Conservation (phyloP, 1,140 invertebrate species). For the Drosophila carrolli region DNA sequence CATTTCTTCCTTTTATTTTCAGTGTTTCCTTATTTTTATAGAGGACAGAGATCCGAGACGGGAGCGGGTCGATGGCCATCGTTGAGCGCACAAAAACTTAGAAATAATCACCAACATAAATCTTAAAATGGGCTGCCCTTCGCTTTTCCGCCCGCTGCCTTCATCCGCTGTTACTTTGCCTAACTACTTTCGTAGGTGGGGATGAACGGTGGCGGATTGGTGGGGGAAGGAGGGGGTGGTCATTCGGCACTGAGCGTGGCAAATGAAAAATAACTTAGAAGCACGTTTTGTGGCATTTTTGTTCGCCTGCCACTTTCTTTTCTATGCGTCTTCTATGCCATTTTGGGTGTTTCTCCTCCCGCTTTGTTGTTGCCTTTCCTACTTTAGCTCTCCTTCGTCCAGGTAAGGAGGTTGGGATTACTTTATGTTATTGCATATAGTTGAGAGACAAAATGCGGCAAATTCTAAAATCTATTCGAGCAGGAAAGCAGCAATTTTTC, state of each 20-base stretch:
- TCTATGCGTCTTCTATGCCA: conserved; percentile 40
- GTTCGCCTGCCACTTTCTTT: conserved; percentile 36
- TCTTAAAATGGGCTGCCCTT: conserved; percentile 73
- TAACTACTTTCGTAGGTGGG: conserved; percentile 67
- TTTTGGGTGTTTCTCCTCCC: conserved; percentile 10
- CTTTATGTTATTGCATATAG: conserved; percentile 69
- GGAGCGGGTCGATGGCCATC: conserved; percentile 29
- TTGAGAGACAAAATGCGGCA: conserved; percentile 68
- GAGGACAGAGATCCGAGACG: neutral
- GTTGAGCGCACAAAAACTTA: conserved; percentile 81
- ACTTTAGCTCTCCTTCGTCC: conserved; percentile 17
- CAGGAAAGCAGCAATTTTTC: conserved; percentile 49
- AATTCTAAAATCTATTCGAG: conserved; percentile 67
- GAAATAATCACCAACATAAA: conserved; percentile 84
- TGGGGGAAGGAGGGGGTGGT: conserved; percentile 12
- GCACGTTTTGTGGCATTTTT: conserved; percentile 80
- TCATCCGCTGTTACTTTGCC: conserved; percentile 23
- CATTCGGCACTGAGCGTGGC: conserved; percentile 51
- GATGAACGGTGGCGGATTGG: conserved; percentile 1
- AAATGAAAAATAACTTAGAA: conserved; percentile 83
- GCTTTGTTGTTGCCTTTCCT: conserved; percentile 28
- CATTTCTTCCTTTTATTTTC: conserved; percentile 14
- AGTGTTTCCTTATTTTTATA: conserved; percentile 25
- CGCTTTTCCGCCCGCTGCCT: conserved; percentile 5
- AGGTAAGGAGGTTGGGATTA: neutral